Evolutionary conservation across 2,888 invertebrate species (phyloP).

Genomic region (Entomobrya proxima): DNA sequence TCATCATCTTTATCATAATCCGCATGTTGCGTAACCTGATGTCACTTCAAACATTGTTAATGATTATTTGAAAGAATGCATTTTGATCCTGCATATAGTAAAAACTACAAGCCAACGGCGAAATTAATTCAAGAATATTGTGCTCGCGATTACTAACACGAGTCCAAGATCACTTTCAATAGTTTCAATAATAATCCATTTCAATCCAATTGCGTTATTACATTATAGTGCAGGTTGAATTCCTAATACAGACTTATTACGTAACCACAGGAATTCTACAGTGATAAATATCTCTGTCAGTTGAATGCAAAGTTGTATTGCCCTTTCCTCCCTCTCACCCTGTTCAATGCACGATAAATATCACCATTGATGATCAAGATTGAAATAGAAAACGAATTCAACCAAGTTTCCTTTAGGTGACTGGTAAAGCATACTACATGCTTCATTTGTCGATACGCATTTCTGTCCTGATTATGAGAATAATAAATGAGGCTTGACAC

Average conservation of each 20-base stretch:
- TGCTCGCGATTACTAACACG: no score
- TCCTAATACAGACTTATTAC: not conserved
- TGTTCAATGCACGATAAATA: conserved; percentile 33
- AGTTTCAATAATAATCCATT: conserved; percentile 19
- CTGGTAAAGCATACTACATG: not conserved
- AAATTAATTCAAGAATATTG: no score
- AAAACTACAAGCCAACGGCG: no score
- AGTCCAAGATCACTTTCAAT: conserved; percentile 49
- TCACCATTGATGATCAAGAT: conserved; percentile 25
- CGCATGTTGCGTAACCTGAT: not conserved
- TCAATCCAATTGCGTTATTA: conserved; percentile 3
- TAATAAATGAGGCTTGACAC: conserved; percentile 34
- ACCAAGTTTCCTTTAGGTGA: conserved; percentile 12
- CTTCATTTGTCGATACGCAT: conserved; percentile 39
- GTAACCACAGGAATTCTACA: conserved; percentile 38
- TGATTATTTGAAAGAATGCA: conserved; percentile 12
- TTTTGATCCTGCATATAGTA: not conserved
- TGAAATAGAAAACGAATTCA: conserved; percentile 27
- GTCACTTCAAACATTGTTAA: conserved; percentile 12
- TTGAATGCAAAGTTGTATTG: not conserved
- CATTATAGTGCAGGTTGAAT: conserved; percentile 4
- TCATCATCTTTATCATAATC: not conserved
- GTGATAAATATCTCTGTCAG: conserved; percentile 47
- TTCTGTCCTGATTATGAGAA: conserved; percentile 14
- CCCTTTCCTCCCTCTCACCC: conserved; percentile 43